These are phyloP conservation scores for Discoglossus pictus DNA, from an alignment of 2,797 vertebrate genomes.

Conservation along the genomic window DNA sequence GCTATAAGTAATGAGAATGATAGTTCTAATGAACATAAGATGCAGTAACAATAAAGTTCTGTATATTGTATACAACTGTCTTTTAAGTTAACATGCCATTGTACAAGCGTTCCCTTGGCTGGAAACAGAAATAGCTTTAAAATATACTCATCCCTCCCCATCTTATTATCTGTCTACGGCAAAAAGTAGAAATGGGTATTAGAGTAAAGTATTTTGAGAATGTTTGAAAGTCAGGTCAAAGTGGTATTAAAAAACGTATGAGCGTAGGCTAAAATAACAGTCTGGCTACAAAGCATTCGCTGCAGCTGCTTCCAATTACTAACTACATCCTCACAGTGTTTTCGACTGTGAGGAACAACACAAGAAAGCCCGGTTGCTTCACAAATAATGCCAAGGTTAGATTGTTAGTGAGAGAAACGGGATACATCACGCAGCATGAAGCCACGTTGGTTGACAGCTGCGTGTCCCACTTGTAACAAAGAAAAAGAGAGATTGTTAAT, in stretches of 20 bases:
- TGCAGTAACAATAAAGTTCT: too few species aligned
- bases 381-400: conserved; percentile 76
- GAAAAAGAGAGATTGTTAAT: conserved; percentile 49
- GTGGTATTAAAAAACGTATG: conserved; percentile 80
- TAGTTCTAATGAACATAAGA: too few species aligned
- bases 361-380: conserved; percentile 70
- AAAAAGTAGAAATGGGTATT: conserved; percentile 76
- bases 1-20: too few species aligned
- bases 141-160: conserved; percentile 6
- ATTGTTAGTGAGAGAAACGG: conserved; percentile 68
- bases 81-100: conserved; percentile 3
- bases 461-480: conserved; percentile 35
- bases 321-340: conserved; percentile 83
- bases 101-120: neutral
- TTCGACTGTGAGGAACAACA: conserved; percentile 76
- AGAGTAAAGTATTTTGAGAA: conserved; percentile 83
- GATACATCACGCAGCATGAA: conserved; percentile 67
- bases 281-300: conserved; percentile 78
- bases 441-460: conserved; percentile 48
- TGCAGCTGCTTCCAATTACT: conserved; percentile 97
- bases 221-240: conserved; percentile 83
- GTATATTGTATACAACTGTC: too few species aligned
- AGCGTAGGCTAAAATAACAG: conserved; percentile 96
- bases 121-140: conserved; percentile 16
- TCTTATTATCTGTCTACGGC: conserved; percentile 42